These are phyloP conservation scores for Euphydryas editha DNA, from an alignment of 2,888 invertebrate species.

Conservation along the genomic window DNA sequence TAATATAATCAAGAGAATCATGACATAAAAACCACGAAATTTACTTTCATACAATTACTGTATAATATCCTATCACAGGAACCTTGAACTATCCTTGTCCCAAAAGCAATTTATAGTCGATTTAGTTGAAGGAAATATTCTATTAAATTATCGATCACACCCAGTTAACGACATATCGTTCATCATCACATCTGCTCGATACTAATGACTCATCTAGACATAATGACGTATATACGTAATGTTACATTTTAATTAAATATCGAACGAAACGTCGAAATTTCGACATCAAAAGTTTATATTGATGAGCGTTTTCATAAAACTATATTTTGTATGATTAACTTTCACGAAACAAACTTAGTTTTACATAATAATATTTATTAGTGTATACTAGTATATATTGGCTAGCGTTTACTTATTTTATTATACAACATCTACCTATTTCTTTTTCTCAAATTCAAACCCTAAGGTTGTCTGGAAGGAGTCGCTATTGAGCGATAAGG, in stretches of 20 bases:
- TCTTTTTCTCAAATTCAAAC: no score
- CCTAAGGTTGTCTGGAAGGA: no score
- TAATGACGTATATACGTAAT: conserved; percentile 5
- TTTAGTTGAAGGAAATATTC: conserved; percentile 19
- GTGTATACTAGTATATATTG: no score
- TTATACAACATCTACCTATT: no score
- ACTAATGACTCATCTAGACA: conserved; percentile 22
- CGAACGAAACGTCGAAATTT: no score
- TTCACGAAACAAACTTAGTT: no score
- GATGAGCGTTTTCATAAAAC: background rate
- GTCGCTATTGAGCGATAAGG: no score
- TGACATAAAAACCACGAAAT: background rate
- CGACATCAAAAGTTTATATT: background rate
- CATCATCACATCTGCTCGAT: conserved; percentile 30
- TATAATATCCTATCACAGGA: background rate
- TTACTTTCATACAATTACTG: background rate
- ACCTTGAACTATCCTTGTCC: conserved; percentile 22
- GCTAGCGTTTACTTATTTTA: no score
- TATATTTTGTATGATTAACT: background rate
- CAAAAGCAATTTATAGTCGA: conserved; percentile 21
- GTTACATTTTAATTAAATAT: conserved; percentile 4
- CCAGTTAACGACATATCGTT: conserved; percentile 18
- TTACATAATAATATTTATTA: no score
- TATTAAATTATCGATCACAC: conserved; percentile 24
- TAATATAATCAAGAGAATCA: background rate